Evolutionary conservation across 2,888 invertebrate species (phyloP).

Genomic region (Nephrotoma flavescens): DNA sequence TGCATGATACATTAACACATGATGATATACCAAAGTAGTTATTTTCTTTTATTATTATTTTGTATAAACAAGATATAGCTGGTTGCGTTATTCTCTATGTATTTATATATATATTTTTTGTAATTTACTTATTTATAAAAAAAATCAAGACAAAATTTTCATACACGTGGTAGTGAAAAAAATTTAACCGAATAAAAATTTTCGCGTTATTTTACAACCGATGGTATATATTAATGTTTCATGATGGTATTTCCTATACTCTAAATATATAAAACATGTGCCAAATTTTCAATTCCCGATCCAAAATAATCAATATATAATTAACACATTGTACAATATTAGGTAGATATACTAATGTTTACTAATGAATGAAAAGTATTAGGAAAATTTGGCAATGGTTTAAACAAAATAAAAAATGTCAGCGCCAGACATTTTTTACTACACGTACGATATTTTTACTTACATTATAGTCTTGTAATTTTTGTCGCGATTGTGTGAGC

Average conservation of each 20-base stretch:
- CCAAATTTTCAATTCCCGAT: neutral
- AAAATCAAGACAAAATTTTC: neutral
- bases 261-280: neutral
- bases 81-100: neutral
- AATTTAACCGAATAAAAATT: neutral
- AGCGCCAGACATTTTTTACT: neutral
- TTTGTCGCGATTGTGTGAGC: slow-evolving; percentile 67
- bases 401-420: neutral
- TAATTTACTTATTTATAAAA: neutral
- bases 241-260: neutral
- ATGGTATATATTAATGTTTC: neutral
- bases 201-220: neutral
- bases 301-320: neutral
- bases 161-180: neutral
- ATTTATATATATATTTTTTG: neutral
- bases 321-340: neutral
- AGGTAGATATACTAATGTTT: neutral
- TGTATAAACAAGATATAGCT: neutral
- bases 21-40: neutral
- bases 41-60: neutral
- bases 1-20: neutral
- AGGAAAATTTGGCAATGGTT: neutral
- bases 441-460: slow-evolving; percentile 16
- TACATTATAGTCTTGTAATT: slow-evolving; percentile 76
- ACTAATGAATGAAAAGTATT: neutral